These are phyloP conservation scores for Hypocryptadius cinnamomeus DNA, from an alignment of 2,113 vertebrate species.

Conservation along the genomic window DNA sequence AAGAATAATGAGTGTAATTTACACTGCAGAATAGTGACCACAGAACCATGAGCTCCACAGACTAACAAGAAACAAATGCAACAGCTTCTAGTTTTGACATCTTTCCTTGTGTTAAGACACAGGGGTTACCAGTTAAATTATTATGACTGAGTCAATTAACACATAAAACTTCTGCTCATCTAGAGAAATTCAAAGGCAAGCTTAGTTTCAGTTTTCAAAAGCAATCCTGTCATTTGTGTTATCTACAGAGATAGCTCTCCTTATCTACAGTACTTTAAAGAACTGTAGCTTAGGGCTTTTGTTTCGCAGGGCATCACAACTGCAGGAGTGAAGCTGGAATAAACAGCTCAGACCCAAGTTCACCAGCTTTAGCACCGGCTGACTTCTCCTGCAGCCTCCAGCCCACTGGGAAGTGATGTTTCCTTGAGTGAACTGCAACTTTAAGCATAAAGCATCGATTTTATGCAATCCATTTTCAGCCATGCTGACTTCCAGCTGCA, in stretches of 20 bases:
- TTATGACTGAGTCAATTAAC: background rate
- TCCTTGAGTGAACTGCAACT: background rate
- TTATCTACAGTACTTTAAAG: background rate
- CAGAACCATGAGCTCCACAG: background rate
- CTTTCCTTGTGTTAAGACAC: background rate
- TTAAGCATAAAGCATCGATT: slow-evolving; percentile 10
- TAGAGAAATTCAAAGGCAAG: background rate
- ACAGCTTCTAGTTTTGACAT: background rate
- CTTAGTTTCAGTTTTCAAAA: background rate
- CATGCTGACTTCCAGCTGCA: slow-evolving; percentile 36
- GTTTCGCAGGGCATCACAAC: background rate
- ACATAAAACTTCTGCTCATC: background rate
- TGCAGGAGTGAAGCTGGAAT: background rate
- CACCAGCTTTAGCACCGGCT: background rate
- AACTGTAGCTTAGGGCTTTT: background rate
- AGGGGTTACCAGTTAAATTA: background rate
- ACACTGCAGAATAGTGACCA: background rate
- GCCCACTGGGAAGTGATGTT: rapidly evolving
- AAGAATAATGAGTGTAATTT: slow-evolving; percentile 12
- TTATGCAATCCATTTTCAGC: background rate
- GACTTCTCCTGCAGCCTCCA: background rate
- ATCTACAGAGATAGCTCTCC: background rate
- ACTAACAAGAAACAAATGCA: background rate
- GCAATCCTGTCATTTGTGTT: background rate
- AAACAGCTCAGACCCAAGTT: background rate